phyloP scores from a whole-genome alignment of 2,797 vertebrate species.

The Halcyon smyrnensis region DNA sequence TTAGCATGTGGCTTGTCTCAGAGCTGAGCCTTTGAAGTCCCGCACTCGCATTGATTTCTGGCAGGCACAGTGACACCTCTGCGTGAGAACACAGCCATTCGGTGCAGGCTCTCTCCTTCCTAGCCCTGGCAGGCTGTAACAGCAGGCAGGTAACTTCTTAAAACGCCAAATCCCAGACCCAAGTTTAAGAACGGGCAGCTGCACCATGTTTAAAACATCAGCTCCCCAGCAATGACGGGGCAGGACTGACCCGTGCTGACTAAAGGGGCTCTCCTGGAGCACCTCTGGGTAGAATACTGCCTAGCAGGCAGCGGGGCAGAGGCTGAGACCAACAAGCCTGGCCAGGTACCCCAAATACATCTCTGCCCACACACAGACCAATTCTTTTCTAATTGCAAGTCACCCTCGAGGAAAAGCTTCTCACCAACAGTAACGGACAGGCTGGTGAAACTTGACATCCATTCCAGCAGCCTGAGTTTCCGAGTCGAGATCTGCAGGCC shows the following conservation, averaged over 20 bases:
- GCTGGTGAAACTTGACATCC: neutral
- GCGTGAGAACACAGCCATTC: accelerated
- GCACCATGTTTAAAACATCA: neutral
- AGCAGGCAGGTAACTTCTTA: neutral
- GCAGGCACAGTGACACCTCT: neutral
- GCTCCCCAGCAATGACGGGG: neutral
- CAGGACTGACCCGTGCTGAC: neutral
- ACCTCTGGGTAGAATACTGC: neutral
- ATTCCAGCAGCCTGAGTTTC: neutral
- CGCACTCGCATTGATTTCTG: neutral
- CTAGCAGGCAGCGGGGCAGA: neutral
- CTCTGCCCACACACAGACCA: neutral
- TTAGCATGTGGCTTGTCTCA: neutral
- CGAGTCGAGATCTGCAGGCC: neutral
- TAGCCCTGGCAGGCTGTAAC: neutral
- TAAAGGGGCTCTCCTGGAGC: neutral
- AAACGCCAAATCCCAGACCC: neutral
- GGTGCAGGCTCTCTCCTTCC: neutral
- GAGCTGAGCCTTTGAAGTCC: neutral
- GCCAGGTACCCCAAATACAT: neutral
- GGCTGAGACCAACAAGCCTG: neutral
- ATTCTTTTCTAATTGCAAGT: neutral
- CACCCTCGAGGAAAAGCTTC: neutral
- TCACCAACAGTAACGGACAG: neutral
- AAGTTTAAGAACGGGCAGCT: neutral